These are phyloP conservation scores for Noctua comes DNA, from an alignment of 2,888 invertebrate species.

Conservation along the genomic window DNA sequence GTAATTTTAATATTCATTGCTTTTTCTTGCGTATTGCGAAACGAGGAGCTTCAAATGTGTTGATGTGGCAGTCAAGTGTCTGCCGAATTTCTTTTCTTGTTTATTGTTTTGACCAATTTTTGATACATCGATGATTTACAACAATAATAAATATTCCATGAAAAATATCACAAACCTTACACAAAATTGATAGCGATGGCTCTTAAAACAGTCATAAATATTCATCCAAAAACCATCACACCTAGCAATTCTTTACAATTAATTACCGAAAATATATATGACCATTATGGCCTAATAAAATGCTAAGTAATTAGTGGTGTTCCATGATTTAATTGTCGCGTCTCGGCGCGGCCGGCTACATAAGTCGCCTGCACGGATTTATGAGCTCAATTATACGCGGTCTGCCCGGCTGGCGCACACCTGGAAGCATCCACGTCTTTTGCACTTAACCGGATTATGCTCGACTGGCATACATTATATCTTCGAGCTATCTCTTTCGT, in stretches of 20 bases:
- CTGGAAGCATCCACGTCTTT: constrained; percentile 72
- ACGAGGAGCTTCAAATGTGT: not conserved
- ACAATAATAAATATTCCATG: not conserved
- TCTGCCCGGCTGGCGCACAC: constrained; percentile 72
- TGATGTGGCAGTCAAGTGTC: not conserved
- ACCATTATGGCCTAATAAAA: constrained; percentile 54
- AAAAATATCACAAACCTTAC: constrained; percentile 9
- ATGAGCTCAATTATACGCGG: constrained; percentile 87
- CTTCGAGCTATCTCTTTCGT: constrained; percentile 53
- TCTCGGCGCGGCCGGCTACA: constrained; percentile 77
- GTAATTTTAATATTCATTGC: constrained; percentile 68
- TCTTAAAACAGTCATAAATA: constrained; percentile 40
- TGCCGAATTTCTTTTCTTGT: not conserved
- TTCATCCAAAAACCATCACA: constrained; percentile 11
- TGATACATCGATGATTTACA: not conserved
- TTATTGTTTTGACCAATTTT: not conserved
- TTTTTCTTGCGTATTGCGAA: constrained; percentile 43
- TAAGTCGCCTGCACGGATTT: constrained; percentile 84
- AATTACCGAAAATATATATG: constrained; percentile 53
- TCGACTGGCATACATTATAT: constrained; percentile 67
- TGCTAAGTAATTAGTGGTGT: constrained; percentile 80
- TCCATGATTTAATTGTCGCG: constrained; percentile 88
- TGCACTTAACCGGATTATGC: constrained; percentile 77
- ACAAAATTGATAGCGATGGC: constrained; percentile 6
- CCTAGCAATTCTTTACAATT: constrained; percentile 41